A percentile compares a stretch with the other conserved stretches of the same genome.
Conservation (phyloP, 2,888 invertebrate species). For the Cantharis rustica region DNA sequence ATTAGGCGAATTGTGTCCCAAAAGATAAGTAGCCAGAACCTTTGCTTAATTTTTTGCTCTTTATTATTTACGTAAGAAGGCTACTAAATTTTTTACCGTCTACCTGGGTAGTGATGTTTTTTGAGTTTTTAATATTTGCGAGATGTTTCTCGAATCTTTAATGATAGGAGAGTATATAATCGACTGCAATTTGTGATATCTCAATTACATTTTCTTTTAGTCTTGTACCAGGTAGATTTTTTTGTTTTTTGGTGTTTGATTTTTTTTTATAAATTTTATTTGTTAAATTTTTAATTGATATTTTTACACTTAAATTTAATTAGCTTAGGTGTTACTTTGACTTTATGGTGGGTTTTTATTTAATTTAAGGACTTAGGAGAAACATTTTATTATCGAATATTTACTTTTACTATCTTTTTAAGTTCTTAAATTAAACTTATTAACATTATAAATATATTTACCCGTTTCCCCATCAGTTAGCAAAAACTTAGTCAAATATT, state of each 20-base stretch:
- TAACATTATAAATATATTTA: background rate
- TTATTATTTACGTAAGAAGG: background rate
- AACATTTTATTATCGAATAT: background rate
- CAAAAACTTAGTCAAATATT: background rate
- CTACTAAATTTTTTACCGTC: constrained; percentile 8
- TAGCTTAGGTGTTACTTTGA: background rate
- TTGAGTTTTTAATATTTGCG: constrained; percentile 8
- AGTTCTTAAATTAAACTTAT: constrained; percentile 3
- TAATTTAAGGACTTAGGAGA: background rate
- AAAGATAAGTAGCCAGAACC: background rate
- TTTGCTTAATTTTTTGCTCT: background rate
- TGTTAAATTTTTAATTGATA: background rate
- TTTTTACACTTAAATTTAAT: background rate
- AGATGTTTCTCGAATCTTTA: constrained; percentile 9
- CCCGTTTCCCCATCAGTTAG: background rate
- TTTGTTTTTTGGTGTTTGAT: background rate
- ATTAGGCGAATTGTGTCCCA: background rate
- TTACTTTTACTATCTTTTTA: background rate
- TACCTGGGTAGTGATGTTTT: constrained; percentile 12
- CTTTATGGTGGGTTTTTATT: background rate
- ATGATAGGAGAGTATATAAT: constrained; percentile 12
- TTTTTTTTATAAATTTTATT: background rate
- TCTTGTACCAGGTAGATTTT: constrained; percentile 3
- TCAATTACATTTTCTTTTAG: constrained; percentile 19
- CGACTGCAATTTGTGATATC: constrained; percentile 28